Base-by-base conservation (phyloP, 2,113 vertebrate species). In the Carassius carassius region DNA sequence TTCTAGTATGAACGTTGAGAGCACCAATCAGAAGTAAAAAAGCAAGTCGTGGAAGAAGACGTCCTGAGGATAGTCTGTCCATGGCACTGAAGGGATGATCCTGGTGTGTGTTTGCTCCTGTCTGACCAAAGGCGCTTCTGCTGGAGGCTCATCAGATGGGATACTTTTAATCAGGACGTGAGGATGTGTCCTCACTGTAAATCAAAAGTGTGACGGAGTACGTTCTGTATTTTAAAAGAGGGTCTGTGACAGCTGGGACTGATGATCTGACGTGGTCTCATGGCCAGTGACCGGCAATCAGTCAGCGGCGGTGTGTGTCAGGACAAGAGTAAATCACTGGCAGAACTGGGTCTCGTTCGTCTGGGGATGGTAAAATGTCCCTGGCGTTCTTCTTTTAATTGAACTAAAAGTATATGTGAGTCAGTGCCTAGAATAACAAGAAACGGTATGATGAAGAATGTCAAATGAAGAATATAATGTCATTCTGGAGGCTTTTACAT, bases 111-210 rank as follows among this genome's bases (percentile, higher is more conserved):
- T 35, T 85, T 37, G 56, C 41, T 90, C 49, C 79, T 86, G 84
- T 72, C 78, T 89, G 90, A 49, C 51, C 82, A 67, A 84, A 79
- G 10, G 63, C n/a, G 65, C 78, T 72, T 62, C 82, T 91, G 81
- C 81, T 88, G 84, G 51, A 44, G 63, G 77, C 86, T 83, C 79
- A 77, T 90, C 80, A 63, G 25, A 23, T n/a, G 86, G 89, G 87
- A 86, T 88, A 86, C 90, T 93, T 94, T 93, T 94, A 92, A 94
- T 90, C 89, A 25, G 69, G 21, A 91, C 90, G 91, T 86, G 82
- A 92, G 87, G 85, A 74, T 74, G 78, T 83, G 7, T 63, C 75
- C 76, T 54, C 11, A 81, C 85, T 84, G 37, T 91, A 89, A 89
- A 93, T 94, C 91, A 92, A 91, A 91, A 85, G 51, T 63, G 73